Evolutionary conservation across 2,888 invertebrate species (phyloP).

Genomic region (Lathronympha strigana): DNA sequence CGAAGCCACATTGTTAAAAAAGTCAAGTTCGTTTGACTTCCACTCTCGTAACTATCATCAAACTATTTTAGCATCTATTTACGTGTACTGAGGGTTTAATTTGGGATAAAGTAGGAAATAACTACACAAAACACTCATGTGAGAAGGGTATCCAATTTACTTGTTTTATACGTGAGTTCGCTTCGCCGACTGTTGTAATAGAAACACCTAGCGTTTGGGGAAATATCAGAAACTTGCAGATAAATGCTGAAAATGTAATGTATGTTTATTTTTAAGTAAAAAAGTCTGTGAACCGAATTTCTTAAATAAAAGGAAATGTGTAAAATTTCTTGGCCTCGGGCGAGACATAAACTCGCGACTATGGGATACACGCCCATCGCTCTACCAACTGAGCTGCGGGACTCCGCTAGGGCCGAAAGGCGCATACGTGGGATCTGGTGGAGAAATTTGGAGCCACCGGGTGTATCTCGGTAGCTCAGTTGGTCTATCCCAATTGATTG

Average conservation of each 20-base stretch:
- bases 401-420: too few relatives aligned
- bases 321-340: too few relatives aligned
- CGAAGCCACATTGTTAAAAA: constrained; percentile 24
- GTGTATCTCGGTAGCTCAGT: too few relatives aligned
- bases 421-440: too few relatives aligned
- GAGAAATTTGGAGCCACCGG: too few relatives aligned
- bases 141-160: constrained; percentile 24
- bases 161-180: constrained; percentile 15
- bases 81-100: not conserved
- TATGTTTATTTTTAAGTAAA: not conserved
- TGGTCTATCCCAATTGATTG: too few relatives aligned
- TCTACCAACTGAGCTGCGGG: too few relatives aligned
- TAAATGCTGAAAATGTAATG: not conserved
- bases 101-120: not conserved
- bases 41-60: constrained; percentile 11
- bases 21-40: constrained; percentile 27
- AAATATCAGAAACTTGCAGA: constrained; percentile 1
- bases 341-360: too few relatives aligned
- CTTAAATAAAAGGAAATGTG: too few relatives aligned
- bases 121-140: constrained; percentile 12
- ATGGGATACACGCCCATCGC: too few relatives aligned
- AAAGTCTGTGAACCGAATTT: too few relatives aligned
- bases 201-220: not conserved
- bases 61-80: constrained; percentile 15
- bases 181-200: constrained; percentile 14